Base-by-base conservation (phyloP, 2,797 vertebrate species). In the Myiotriccus ornatus region DNA sequence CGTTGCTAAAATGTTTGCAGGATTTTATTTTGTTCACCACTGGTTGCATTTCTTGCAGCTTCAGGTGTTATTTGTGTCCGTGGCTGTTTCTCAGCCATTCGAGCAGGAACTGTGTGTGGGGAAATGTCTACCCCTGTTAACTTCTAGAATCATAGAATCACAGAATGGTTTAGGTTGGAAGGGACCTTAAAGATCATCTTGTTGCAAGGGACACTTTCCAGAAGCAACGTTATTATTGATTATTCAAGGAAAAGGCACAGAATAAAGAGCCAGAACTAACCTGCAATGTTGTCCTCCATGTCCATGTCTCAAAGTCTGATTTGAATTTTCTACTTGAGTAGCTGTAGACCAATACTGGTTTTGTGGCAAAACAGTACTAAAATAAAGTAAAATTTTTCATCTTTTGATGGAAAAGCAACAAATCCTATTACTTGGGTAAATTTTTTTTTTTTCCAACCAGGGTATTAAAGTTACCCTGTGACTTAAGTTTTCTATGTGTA, bases 381-480 rank as follows among this genome's bases (percentile, higher is more conserved):
- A 76, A 56, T n/a, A 63, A 49, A 63, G 49, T 22, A 14, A 50
- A 7, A 30, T n/a, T 39, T 37, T 69, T 4, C 24, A 50, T 50
- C 20, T 56, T 76, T 16, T 57, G 28, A 13, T 44, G 9, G 24
- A 57, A 64, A 46, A 21, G 16, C 13, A 30, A 19, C 37, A 50
- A 76, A 70, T 19, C 14, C 12, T 9, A 34, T 22, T 44, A 9
- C 56, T 49, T 55, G 59, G 5, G 19, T 62, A 41, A 60, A 2
- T 24, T 34, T 37, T 14, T 25, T 35, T 19, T 37, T 39, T 57
- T 18, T 44, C 34, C 34, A 30, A 64, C 56, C 14, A 16, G 28
- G 32, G 9, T 0, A 0, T 64, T 77, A 50, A 44, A 56, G 20
- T 14, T 46, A 27, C 28, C 14, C 1, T 10, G 17, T 44, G n/a